Evolutionary conservation across 2,113 vertebrate genomes (phyloP).

Genomic region (Elgaria multicarinata): DNA sequence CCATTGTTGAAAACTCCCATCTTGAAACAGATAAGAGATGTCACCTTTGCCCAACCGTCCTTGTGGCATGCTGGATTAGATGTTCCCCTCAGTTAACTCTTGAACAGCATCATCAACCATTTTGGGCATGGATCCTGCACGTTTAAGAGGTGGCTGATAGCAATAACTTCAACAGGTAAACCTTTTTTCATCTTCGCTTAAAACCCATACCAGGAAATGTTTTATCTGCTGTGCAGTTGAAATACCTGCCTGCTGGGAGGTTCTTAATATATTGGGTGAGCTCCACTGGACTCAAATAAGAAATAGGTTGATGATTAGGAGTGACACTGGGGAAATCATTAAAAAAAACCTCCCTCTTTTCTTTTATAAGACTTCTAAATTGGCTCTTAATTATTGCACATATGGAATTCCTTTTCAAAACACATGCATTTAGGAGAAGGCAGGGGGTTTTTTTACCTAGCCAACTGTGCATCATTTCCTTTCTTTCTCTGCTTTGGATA

Average conservation of each 20-base stretch:
- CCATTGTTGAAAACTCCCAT: background rate
- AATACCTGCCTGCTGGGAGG: background rate
- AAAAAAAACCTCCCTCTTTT: no score
- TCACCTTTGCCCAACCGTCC: background rate
- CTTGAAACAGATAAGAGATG: background rate
- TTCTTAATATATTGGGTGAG: background rate
- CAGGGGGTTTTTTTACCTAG: background rate
- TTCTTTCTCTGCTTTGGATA: background rate
- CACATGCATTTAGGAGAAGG: no score
- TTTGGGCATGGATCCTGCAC: background rate
- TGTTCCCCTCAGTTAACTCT: background rate
- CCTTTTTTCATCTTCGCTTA: background rate
- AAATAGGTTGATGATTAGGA: background rate
- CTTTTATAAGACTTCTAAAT: background rate
- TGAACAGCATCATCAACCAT: background rate
- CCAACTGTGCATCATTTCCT: background rate
- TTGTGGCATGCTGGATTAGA: background rate
- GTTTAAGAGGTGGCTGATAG: background rate
- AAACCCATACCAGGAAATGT: background rate
- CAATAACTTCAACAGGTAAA: background rate
- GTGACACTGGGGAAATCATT: background rate
- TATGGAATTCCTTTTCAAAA: background rate
- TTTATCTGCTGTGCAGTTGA: background rate
- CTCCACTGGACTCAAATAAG: background rate
- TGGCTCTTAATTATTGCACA: background rate